Evolutionary conservation across 2,888 invertebrate genomes (phyloP).

Genomic region (Drosophila mimica): DNA sequence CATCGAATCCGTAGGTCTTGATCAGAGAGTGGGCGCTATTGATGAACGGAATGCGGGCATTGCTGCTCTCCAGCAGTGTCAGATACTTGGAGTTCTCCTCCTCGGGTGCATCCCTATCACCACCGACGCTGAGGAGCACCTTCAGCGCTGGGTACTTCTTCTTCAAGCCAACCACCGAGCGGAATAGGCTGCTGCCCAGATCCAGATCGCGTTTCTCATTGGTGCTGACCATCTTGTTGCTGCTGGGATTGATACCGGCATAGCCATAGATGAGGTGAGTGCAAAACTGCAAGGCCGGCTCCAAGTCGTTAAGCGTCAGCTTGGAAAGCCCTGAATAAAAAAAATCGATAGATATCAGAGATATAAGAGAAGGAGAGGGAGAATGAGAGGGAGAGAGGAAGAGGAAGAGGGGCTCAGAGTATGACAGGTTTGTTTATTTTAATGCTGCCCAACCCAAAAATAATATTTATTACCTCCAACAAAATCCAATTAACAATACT

Average conservation of each 20-base stretch:
- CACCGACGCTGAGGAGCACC: slow-evolving; percentile 91
- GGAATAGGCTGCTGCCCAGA: slow-evolving; percentile 89
- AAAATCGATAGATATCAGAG: background rate
- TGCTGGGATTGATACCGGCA: slow-evolving; percentile 90
- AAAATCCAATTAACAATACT: slow-evolving; percentile 56
- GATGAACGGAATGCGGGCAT: slow-evolving; percentile 90
- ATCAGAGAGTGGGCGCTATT: slow-evolving; percentile 90
- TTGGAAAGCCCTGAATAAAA: slow-evolving; percentile 89
- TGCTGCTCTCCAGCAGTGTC: slow-evolving; percentile 90
- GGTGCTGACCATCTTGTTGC: slow-evolving; percentile 89
- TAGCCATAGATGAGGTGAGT: slow-evolving; percentile 92
- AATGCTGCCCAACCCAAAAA: slow-evolving; percentile 25
- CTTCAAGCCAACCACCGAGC: slow-evolving; percentile 89
- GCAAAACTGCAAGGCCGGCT: slow-evolving; percentile 91
- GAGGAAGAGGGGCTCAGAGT: background rate
- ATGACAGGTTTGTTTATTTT: background rate
- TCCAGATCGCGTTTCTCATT: slow-evolving; percentile 91
- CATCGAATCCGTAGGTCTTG: slow-evolving; percentile 93
- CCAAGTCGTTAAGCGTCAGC: slow-evolving; percentile 89
- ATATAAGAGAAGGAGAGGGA: background rate
- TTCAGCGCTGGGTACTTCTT: slow-evolving; percentile 89
- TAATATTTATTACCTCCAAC: slow-evolving; percentile 23
- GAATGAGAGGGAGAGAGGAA: background rate
- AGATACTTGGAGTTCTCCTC: slow-evolving; percentile 89
- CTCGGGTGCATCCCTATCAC: slow-evolving; percentile 89